A percentile compares a stretch with the other conserved stretches of the same genome.
These are phyloP conservation scores for Danaus melanippus DNA, from an alignment of 1,140 invertebrate species.

Conservation along the genomic window DNA sequence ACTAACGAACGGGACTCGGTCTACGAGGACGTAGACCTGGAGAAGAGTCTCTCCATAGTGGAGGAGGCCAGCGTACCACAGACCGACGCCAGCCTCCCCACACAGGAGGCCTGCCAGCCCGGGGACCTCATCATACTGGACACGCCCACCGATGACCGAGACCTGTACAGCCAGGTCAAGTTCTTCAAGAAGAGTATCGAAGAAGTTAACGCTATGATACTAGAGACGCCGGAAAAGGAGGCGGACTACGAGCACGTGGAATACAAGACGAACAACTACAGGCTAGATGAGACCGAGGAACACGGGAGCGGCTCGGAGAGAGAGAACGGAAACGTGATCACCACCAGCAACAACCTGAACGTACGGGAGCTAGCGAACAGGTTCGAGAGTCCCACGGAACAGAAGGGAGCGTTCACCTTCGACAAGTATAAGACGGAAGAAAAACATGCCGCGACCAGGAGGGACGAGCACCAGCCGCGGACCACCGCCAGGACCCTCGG, in stretches of 20 bases:
- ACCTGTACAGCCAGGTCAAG: constrained; percentile 83
- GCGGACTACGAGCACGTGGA: constrained; percentile 50
- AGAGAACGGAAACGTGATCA: constrained; percentile 54
- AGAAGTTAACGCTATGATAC: constrained; percentile 80
- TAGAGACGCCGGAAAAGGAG: constrained; percentile 56
- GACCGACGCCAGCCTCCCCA: constrained; percentile 69
- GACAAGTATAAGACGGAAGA: constrained; percentile 60
- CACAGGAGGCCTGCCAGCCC: constrained; percentile 72
- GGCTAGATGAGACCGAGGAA: too few relatives aligned
- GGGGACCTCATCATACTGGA: constrained; percentile 60
- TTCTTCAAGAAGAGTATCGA: constrained; percentile 81
- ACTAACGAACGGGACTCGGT: constrained; percentile 63
- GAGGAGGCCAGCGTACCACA: constrained; percentile 68
- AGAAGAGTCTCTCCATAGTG: constrained; percentile 64
- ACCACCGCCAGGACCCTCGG: too few relatives aligned
- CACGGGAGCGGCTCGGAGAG: constrained; percentile 23
- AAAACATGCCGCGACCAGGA: constrained; percentile 48
- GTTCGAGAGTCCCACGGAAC: constrained; percentile 74
- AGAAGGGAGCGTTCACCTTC: constrained; percentile 59
- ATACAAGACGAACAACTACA: constrained; percentile 62
- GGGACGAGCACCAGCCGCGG: constrained; percentile 23
- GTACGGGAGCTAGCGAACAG: constrained; percentile 73
- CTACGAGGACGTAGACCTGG: constrained; percentile 71
- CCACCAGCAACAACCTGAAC: constrained; percentile 51
- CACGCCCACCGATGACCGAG: constrained; percentile 58